These are phyloP conservation scores for Pachliopta kotzebuea DNA, from an alignment of 2,888 invertebrate species.

Conservation along the genomic window DNA sequence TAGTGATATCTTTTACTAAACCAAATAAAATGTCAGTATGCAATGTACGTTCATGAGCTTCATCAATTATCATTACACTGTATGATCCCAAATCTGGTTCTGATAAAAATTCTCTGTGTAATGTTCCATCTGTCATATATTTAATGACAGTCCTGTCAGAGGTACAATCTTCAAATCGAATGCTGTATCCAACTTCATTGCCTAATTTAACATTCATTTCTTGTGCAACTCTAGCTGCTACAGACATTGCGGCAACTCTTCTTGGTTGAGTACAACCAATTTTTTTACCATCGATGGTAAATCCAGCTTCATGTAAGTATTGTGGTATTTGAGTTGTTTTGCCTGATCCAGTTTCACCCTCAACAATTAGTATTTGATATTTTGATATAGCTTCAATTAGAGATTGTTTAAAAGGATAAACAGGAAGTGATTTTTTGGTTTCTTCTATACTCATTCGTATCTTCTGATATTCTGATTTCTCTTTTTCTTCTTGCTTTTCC, in stretches of 20 bases:
- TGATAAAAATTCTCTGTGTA: slow-evolving; percentile 97
- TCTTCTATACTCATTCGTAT: slow-evolving; percentile 92
- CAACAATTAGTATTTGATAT: slow-evolving; percentile 95
- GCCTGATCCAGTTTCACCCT: slow-evolving; percentile 99
- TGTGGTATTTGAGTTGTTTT: slow-evolving; percentile 99
- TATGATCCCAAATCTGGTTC: slow-evolving; percentile 98
- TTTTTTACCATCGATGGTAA: slow-evolving; percentile 89
- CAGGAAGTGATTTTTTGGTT: slow-evolving; percentile 94
- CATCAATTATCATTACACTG: slow-evolving; percentile 99
- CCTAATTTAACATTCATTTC: slow-evolving; percentile 98
- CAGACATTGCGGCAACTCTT: slow-evolving; percentile 99
- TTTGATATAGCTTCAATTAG: slow-evolving; percentile 94
- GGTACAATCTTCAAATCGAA: slow-evolving; percentile 99
- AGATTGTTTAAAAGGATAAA: slow-evolving; percentile 94
- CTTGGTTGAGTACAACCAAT: slow-evolving; percentile 99
- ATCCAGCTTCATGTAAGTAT: slow-evolving; percentile 97
- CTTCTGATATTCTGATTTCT: slow-evolving; percentile 83
- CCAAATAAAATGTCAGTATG: slow-evolving; percentile 99
- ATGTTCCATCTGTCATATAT: slow-evolving; percentile 99
- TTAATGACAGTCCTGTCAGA: slow-evolving; percentile 97
- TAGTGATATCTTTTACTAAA: slow-evolving; percentile 96
- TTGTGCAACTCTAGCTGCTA: slow-evolving; percentile 97
- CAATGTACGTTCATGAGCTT: slow-evolving; percentile 98
- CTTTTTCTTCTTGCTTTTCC: slow-evolving; percentile 79
- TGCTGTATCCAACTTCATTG: slow-evolving; percentile 93